Evolutionary conservation across 2,888 invertebrate genomes (phyloP), one percentile per base, ranked within the genome.

Genomic region (Tachina lurida): DNA sequence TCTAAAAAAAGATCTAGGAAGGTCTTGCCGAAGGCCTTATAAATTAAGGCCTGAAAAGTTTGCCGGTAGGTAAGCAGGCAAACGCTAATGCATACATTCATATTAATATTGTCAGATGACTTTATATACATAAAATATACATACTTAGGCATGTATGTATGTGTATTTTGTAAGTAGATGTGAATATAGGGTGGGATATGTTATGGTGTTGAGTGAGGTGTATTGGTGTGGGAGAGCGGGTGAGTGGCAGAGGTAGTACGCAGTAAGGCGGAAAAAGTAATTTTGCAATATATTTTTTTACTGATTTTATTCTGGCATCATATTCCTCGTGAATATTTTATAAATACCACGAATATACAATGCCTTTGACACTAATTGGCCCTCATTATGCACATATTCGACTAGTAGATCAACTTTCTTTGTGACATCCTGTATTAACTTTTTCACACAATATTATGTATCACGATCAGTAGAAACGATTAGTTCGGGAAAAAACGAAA

Each of bases 251-350:
- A 15, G 17, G 62, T 70, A 31, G 52, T 22, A 31, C 60, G 58
- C 60, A 13, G 47, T 39, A 12, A 78, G 43, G 54, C 13, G 52
- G 10, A 70, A 52, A 45, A 71, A 70, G 52, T 60, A 52, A 15
- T 62, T 78, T 41, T 43, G 71, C 62, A 31, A 43, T 31, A 74
- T 4, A 60, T 67, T 17, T 39, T 43, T 47, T 31, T 31, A 7
- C 7, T 31, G 7, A 31, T 7, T 54, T 58, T 17, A 31, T 78
- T 71, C 10, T 31, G 31, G 62, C 54, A 45, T 78, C 70, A 54
- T 62, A 63, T 70, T 52, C 62, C 45, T 78, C 19, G 65, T 80
- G 43, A 56, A 73, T 80, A 65, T 80, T 80, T 73, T 49, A 80
- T 80, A 65, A 73, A 80, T 80, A 73, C 22, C 58, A 67, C 10